phyloP scores from a whole-genome alignment of 1,140 invertebrate species.

The Grapholita molesta region DNA sequence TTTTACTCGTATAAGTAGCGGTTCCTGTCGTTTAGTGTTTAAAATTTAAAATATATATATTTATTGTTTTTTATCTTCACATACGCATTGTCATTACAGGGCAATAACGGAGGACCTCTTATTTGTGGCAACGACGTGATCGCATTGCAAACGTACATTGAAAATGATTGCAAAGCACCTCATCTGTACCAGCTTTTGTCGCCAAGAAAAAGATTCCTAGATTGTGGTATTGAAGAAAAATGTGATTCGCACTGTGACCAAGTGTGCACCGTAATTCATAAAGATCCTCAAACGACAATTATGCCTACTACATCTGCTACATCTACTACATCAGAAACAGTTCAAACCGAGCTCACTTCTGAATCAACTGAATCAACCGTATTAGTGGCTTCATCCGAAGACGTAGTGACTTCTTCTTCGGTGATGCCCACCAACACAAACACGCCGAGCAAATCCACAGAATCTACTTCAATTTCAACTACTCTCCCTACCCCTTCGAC shows the following conservation, averaged over 20 bases:
- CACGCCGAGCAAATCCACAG: not conserved
- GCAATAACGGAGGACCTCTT: conserved; percentile 62
- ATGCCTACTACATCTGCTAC: not conserved
- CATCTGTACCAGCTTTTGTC: conserved; percentile 52
- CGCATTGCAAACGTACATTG: conserved; percentile 58
- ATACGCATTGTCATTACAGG: conserved; percentile 34
- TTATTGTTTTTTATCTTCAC: no score
- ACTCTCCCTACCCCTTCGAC: not conserved
- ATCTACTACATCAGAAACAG: not conserved
- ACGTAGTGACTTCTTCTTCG: no score
- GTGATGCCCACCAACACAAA: not conserved
- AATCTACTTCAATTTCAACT: not conserved
- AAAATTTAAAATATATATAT: not conserved
- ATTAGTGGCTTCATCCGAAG: not conserved
- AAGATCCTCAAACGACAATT: conserved; percentile 34
- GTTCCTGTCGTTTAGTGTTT: no score
- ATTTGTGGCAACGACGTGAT: conserved; percentile 50
- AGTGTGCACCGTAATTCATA: conserved; percentile 43
- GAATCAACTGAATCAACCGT: not conserved
- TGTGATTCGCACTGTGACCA: conserved; percentile 39
- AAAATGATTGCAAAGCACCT: conserved; percentile 52
- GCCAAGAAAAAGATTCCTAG: conserved; percentile 52
- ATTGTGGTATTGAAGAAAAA: conserved; percentile 49
- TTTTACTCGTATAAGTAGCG: no score
- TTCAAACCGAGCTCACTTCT: not conserved